Percentiles rank a stretch among this genome's conserved stretches.
Conservation (phyloP, 2,888 invertebrate genomes). For the Melinaea marsaeus region DNA sequence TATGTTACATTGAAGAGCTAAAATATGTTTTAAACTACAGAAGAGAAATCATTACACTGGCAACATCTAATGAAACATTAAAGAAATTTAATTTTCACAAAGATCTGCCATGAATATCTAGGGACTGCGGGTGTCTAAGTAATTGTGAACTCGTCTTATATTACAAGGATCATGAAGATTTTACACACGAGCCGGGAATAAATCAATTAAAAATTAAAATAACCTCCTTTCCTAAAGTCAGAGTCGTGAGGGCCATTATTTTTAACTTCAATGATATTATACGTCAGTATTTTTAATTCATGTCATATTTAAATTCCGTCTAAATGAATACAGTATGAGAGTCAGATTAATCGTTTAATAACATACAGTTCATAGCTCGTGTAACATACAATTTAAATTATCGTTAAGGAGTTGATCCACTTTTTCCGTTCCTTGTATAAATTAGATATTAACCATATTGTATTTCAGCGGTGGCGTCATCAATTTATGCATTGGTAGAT, state of each 20-base stretch:
- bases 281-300: slow-evolving; percentile 65
- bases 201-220: slow-evolving; percentile 70
- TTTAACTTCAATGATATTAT: slow-evolving; percentile 84
- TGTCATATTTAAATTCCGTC: neutral
- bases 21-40: slow-evolving; percentile 54
- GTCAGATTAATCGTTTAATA: no score
- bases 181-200: slow-evolving; percentile 38
- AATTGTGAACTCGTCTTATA: slow-evolving; percentile 61
- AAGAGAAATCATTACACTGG: slow-evolving; percentile 53
- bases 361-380: no score
- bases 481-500: slow-evolving; percentile 64
- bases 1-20: slow-evolving; percentile 58
- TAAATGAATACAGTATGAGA: no score
- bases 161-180: slow-evolving; percentile 51
- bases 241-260: slow-evolving; percentile 81
- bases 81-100: slow-evolving; percentile 35
- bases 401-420: neutral
- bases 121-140: slow-evolving; percentile 59
- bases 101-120: slow-evolving; percentile 48
- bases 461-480: slow-evolving; percentile 63
- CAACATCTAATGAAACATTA: slow-evolving; percentile 45
- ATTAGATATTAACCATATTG: slow-evolving; percentile 1
- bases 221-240: slow-evolving; percentile 82
- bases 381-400: neutral
- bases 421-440: neutral